These are phyloP conservation scores for Dryadula phaetusa DNA, from an alignment of 2,888 invertebrate species.

Conservation along the genomic window DNA sequence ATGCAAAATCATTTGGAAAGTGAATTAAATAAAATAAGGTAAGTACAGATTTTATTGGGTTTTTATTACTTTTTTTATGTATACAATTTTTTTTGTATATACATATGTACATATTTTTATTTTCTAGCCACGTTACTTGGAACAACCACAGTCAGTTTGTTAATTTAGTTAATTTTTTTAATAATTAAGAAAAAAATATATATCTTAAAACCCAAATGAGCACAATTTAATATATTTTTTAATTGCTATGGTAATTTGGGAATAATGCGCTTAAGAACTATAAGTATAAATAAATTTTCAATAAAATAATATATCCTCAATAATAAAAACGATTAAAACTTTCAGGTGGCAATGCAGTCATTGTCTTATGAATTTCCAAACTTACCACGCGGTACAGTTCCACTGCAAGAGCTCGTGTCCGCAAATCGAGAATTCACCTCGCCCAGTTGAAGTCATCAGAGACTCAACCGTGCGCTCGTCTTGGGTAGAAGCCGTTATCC, in stretches of 20 bases:
- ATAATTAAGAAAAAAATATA: too few species aligned
- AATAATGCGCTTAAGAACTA: too few species aligned
- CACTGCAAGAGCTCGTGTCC: conserved; percentile 60
- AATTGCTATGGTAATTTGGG: too few species aligned
- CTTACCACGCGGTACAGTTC: conserved; percentile 73
- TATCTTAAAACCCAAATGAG: too few species aligned
- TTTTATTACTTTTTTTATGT: background rate
- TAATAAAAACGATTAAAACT: background rate
- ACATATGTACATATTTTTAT: too few species aligned
- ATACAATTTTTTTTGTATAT: background rate
- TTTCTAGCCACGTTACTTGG: too few species aligned
- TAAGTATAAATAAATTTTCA: too few species aligned
- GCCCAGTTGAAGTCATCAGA: conserved; percentile 62
- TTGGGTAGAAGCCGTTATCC: conserved; percentile 62
- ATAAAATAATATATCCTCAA: too few species aligned
- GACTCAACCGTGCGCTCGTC: conserved; percentile 58
- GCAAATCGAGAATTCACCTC: conserved; percentile 44
- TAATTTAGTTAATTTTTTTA: too few species aligned
- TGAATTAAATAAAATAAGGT: conserved; percentile 74
- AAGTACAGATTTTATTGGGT: conserved; percentile 40
- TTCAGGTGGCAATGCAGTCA: conserved; percentile 72
- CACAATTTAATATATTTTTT: background rate
- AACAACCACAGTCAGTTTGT: too few species aligned
- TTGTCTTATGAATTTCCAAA: conserved; percentile 62
- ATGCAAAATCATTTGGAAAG: conserved; percentile 71